Percentiles rank a stretch among this genome's conserved stretches.
Conservation (phyloP, 2,113 vertebrate species). For the Pandion haliaetus region DNA sequence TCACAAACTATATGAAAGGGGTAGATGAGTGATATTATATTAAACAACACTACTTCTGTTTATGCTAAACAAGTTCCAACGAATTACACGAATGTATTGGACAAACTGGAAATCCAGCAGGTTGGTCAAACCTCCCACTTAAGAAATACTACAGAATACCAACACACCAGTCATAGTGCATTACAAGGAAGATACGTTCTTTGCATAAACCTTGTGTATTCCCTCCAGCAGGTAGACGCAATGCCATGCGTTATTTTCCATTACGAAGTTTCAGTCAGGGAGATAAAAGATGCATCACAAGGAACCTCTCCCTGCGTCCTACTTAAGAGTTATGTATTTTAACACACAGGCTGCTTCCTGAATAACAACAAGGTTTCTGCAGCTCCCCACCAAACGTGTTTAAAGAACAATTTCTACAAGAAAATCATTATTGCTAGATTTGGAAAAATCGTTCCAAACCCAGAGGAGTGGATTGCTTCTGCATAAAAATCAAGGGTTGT, state of each 20-base stretch:
- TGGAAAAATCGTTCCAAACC: not conserved
- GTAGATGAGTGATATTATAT: not conserved
- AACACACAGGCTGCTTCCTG: not conserved
- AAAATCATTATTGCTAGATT: not conserved
- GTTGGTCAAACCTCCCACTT: not conserved
- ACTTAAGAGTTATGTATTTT: fast-evolving
- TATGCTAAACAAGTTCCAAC: not conserved
- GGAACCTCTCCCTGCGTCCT: not conserved
- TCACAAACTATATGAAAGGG: not conserved
- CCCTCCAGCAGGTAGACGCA: not conserved
- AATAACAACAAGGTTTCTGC: fast-evolving
- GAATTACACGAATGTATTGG: not conserved
- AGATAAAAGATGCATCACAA: not conserved
- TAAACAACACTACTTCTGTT: not conserved
- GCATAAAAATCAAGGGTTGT: not conserved
- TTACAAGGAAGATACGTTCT: fast-evolving
- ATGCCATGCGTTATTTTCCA: not conserved
- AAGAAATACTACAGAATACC: not conserved
- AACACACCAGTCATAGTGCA: fast-evolving
- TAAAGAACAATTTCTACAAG: not conserved
- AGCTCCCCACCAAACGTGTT: not conserved
- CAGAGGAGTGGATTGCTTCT: not conserved
- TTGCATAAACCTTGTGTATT: not conserved
- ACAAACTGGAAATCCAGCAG: not conserved
- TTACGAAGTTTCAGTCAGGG: not conserved